Evolutionary conservation across 2,113 vertebrate genomes (phyloP), one percentile per base, ranked within the genome.

Genomic region (Hypomesus transpacificus): DNA sequence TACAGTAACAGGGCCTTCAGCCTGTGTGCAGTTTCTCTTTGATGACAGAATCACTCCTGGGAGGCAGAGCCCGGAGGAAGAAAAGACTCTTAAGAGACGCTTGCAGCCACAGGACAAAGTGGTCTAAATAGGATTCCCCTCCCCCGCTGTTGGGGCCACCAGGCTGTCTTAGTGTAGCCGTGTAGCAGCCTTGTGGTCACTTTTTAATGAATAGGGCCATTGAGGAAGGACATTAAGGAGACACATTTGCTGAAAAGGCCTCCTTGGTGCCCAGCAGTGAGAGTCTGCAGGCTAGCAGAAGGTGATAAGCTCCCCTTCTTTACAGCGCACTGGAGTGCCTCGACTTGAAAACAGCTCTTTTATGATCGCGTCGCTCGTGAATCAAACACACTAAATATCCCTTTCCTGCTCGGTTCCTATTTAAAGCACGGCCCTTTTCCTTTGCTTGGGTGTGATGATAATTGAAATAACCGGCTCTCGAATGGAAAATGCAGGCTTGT

Each of bases 141-240:
- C 39, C 39, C 39, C 39, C 9, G 39, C 9, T 14, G n/a, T 62
- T 50, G 69, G 34, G 67, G 71, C 18, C 9, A 63, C 34, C 46
- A 69, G 21, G 76, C 59, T 31, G 59, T 54, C 66, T 51, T 63
- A 22, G 59, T 70, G 73, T 54, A 69, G 69, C 65, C 61, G 58
- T 61, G 79, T 84, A 65, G 64, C 69, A 2, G n/a, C 70, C 34
- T 62, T 83, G 83, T 87, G 82, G 72, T 71, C 85, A 84, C 76
- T 76, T 85, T 86, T 82, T 84, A 89, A 87, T 87, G 85, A 90
- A 90, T 86, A 81, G 90, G 74, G 50, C 76, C 79, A 89, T 88
- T 90, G 81, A 89, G 81, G 62, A 0, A 22, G 67, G 77, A 84
- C 82, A 82, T 81, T 85, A 87, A 80, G 79, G 80, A 87, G 86